A percentile compares a stretch with the other conserved stretches of the same genome.
phyloP scores from a whole-genome alignment of 2,888 invertebrate genomes.

The Calliopum simillimum region DNA sequence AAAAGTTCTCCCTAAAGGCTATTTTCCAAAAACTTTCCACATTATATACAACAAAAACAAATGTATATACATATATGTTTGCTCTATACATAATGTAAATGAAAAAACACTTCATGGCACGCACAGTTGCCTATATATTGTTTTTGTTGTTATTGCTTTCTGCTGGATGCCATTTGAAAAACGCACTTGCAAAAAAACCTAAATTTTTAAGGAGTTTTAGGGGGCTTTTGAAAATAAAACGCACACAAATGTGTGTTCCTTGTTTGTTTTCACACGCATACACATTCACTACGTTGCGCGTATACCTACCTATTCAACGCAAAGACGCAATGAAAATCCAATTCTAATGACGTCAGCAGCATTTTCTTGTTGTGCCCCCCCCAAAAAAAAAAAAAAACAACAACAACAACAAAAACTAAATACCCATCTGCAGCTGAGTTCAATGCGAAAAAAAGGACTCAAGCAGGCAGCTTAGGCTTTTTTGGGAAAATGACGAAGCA shows the following conservation, averaged over 20 bases:
- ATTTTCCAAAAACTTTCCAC: not conserved
- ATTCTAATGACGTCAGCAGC: constrained; percentile 17
- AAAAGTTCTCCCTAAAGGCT: not conserved
- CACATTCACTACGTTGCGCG: not conserved
- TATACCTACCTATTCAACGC: not conserved
- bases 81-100: not conserved
- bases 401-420: not conserved
- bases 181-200: constrained; percentile 12
- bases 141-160: not conserved
- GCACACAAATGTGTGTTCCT: not conserved
- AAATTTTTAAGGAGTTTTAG: no score
- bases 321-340: not conserved
- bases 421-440: not conserved
- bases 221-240: not conserved
- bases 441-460: no score
- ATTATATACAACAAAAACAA: constrained; percentile 7
- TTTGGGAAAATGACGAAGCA: no score
- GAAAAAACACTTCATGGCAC: constrained; percentile 6
- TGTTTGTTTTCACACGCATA: constrained; percentile 4
- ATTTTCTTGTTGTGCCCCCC: not conserved
- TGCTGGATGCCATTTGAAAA: constrained; percentile 8
- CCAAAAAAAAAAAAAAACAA: not conserved
- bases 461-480: no score
- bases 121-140: constrained; percentile 6
- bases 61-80: not conserved